Percentiles rank a stretch among this genome's conserved stretches.
Conservation (phyloP, 2,797 vertebrate genomes). For the Streptopelia turtur region DNA sequence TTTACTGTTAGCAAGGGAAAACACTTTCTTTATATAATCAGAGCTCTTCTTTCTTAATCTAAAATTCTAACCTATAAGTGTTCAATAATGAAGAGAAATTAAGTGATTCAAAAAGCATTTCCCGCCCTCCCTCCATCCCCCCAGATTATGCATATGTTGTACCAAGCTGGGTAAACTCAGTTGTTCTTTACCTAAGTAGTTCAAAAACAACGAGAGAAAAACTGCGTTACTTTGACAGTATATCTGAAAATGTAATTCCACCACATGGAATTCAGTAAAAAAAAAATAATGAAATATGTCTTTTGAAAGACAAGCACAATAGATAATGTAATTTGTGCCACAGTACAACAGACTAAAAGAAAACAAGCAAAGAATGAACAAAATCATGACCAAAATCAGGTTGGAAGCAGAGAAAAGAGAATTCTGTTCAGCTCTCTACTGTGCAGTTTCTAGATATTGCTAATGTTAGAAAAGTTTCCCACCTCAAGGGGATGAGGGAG, state of each 20-base stretch:
- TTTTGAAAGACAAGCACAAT: not conserved
- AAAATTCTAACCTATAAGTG: not conserved
- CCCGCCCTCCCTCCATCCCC: no score
- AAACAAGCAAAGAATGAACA: not conserved
- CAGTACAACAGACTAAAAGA: not conserved
- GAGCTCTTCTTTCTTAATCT: not conserved
- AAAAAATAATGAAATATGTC: rapidly evolving
- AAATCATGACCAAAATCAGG: not conserved
- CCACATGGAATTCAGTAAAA: not conserved
- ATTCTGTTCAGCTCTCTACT: not conserved
- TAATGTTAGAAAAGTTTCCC: not conserved
- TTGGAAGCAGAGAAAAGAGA: not conserved
- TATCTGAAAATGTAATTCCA: not conserved
- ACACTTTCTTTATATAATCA: not conserved
- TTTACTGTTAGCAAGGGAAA: not conserved
- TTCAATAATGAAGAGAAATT: not conserved
- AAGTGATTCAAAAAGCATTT: not conserved
- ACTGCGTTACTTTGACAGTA: not conserved
- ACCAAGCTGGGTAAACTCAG: not conserved
- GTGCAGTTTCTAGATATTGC: not conserved
- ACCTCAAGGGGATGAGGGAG: not conserved
- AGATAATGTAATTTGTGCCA: not conserved
- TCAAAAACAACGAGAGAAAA: not conserved
- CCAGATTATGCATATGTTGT: not conserved
- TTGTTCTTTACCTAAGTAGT: not conserved